These are phyloP conservation scores for Lophochroa leadbeateri DNA, from an alignment of 2,113 vertebrate genomes.

Conservation along the genomic window DNA sequence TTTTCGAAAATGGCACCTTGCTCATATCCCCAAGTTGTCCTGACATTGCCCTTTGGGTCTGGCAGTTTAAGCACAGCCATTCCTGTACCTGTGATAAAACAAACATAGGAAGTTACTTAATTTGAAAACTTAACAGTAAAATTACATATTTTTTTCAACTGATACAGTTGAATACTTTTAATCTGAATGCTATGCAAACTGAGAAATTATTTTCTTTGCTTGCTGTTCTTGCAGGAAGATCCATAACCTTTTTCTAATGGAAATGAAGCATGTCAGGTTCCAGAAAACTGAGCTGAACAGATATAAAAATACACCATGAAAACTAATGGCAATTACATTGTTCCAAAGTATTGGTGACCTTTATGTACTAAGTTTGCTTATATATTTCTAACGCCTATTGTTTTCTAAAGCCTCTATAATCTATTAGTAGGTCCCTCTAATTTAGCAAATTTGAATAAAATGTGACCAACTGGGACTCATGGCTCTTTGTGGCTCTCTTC, in stretches of 20 bases:
- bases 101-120: slow-evolving; percentile 20
- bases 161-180: background rate
- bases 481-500: background rate
- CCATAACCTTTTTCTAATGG: background rate
- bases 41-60: slow-evolving; percentile 89
- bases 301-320: background rate
- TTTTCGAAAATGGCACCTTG: slow-evolving; percentile 70
- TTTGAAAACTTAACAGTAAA: background rate
- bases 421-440: background rate
- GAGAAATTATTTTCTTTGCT: background rate
- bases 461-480: background rate
- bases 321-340: background rate
- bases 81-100: slow-evolving; percentile 83
- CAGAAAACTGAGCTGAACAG: background rate
- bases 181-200: background rate
- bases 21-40: slow-evolving; percentile 85
- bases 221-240: background rate
- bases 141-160: background rate
- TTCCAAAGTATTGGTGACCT: background rate
- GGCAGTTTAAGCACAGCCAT: slow-evolving; percentile 97
- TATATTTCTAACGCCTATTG: background rate
- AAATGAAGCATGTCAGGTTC: background rate
- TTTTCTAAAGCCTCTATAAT: background rate
- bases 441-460: background rate
- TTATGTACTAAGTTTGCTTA: background rate